Evolutionary conservation across 1,140 invertebrate genomes (phyloP).

Genomic region (Megalopta genalis): DNA sequence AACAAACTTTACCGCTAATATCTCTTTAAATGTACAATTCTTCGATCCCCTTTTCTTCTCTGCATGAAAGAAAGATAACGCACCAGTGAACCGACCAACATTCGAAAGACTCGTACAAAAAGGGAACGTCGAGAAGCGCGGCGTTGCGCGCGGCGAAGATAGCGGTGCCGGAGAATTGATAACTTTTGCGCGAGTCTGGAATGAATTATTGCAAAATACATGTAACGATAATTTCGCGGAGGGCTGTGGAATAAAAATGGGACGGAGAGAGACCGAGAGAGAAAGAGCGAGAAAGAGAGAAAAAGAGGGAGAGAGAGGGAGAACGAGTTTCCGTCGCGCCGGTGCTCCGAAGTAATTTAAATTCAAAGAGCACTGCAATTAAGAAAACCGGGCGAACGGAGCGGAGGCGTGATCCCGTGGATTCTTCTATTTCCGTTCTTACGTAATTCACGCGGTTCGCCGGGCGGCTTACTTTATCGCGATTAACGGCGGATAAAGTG

Average conservation of each 20-base stretch:
- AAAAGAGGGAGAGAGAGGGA: not conserved
- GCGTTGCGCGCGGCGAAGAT: not conserved
- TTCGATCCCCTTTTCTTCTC: not conserved
- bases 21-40: not conserved
- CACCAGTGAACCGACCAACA: not conserved
- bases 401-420: not conserved
- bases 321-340: not conserved
- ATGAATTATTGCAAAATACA: constrained; percentile 27
- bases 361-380: constrained; percentile 38
- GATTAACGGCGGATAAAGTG: not conserved
- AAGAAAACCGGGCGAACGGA: constrained; percentile 30
- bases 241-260: not conserved
- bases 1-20: not conserved
- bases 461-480: not conserved
- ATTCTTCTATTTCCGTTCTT: constrained; percentile 31
- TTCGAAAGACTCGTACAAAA: not conserved
- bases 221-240: not conserved
- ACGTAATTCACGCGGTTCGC: constrained; percentile 1
- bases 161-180: not conserved
- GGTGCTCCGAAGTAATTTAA: constrained; percentile 32
- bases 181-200: not conserved
- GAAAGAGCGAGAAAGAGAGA: not conserved
- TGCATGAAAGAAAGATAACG: not conserved
- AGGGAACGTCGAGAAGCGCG: not conserved
- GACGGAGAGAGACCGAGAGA: not conserved